Base-by-base conservation (phyloP, 2,113 vertebrate genomes). In the Pungitius pungitius region DNA sequence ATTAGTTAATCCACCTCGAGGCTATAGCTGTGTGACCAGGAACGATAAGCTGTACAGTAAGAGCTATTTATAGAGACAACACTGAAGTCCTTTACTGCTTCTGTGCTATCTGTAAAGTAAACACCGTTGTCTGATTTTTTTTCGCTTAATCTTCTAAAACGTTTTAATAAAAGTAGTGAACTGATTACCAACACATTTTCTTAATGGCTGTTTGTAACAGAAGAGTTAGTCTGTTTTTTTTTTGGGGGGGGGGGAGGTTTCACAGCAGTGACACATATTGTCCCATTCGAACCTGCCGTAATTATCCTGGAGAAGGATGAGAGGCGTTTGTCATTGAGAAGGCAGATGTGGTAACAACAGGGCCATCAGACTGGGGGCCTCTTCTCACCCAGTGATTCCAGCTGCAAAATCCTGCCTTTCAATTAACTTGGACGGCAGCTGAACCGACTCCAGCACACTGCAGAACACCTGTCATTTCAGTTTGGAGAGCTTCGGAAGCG, bases 41-140 rank as follows among this genome's bases (percentile, higher is more conserved):
- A 85, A 18, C 80, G 65, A 73, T 65, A 40, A 49, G 62, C 77
- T 90, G 75, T 88, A 86, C 64, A 86, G 69, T 83, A 68, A 80
- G 78, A 82, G 77, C 75, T 92, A 87, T 90, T 90, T 90, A 91
- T 88, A 73, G 73, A 68, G 64, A 83, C 72, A 18, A 70, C 83
- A 89, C 82, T 87, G 76, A 84, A 18, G 43, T 77, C 61, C 57
- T 83, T 57, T 57, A 60, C 37, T 62, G 61, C 83, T 69, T 82
- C 74, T 49, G 15, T 60, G 56, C 26, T 80, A 35, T 78, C 72
- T 92, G 81, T 91, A 85, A 85, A 88, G 86, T 61, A 52, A 85
- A 75, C 77, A 24, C 64, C 77, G 14, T 82, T 78, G 85, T 77
- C 75, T 72, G 74, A 89, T 64, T 72, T 60, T 56, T 78, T 59